Evolutionary conservation across 2,113 vertebrate species (phyloP).

Genomic region (Chaetops frenatus): DNA sequence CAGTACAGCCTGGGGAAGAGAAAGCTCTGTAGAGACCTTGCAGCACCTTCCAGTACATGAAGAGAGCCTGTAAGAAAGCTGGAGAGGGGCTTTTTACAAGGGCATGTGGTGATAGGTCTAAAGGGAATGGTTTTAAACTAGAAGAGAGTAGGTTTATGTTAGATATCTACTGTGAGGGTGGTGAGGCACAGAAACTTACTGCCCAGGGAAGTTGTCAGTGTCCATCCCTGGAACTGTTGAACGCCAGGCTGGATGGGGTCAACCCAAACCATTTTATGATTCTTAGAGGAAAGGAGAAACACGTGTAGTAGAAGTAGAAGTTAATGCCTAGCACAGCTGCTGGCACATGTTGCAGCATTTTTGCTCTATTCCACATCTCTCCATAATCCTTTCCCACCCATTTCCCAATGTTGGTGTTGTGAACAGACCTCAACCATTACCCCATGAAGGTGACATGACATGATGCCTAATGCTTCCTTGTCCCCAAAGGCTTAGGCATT

Average conservation of each 20-base stretch:
- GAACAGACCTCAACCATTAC: background rate
- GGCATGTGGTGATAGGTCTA: background rate
- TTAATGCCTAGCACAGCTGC: background rate
- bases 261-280: background rate
- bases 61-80: background rate
- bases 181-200: background rate
- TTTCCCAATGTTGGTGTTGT: background rate
- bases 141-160: background rate
- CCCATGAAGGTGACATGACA: accelerated
- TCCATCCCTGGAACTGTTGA: background rate
- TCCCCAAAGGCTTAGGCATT: background rate
- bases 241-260: background rate
- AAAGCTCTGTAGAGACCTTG: background rate
- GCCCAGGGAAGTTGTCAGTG: background rate
- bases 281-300: background rate
- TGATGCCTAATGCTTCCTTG: background rate
- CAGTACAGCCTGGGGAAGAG: background rate
- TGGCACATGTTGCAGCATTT: background rate
- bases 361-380: background rate
- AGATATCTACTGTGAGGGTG: background rate
- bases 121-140: background rate
- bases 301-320: background rate
- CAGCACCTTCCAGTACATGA: background rate
- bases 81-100: background rate
- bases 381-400: accelerated